Base-by-base conservation (phyloP, 2,797 vertebrate genomes). In the Pangasius djambal region DNA sequence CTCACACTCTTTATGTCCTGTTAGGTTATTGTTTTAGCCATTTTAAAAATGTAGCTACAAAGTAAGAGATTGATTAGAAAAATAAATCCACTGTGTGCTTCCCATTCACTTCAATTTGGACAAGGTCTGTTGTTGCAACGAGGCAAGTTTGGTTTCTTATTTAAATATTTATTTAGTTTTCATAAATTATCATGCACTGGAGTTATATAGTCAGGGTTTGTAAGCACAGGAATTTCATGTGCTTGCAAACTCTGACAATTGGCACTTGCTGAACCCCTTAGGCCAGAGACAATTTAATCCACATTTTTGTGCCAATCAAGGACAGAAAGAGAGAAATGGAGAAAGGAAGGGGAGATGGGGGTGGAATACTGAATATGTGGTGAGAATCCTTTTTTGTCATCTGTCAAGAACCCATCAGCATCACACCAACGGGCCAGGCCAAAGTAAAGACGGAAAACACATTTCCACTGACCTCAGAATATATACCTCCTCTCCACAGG, bases 401-500 rank as follows among this genome's bases (percentile, higher is more conserved):
- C 59, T 65, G 59, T 83, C 82, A 89, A 91, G 74, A 40, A 70
- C 87, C 89, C 85, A 88, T 88, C 88, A 89, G 87, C 52, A 75
- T 92, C 87, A 88, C 85, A 84, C 88, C 28, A 84, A 85, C 63
- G 78, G 83, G 55, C 88, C 81, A 50, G 87, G 91, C 91, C 88
- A 89, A 92, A 92, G 88, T 90, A 91, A 92, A 92, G 91, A 89
- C 72, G 86, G 78, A 75, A 87, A 91, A 90, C 90, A 88, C 89
- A 91, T 91, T 93, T 90, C 88, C 81, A 63, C 57, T 83, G 57
- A 83, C 78, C 91, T 91, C 92, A 92, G 89, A 88, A 91, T 91
- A 83, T 83, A 83, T 61, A 65, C 81, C 57, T 83, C 37, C 57
- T 48, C 22, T 65, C 40, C 59, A 65, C 22, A 48, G 25, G 82